Evolutionary conservation across 2,113 vertebrate species (phyloP).

Genomic region (Thymallus thymallus): DNA sequence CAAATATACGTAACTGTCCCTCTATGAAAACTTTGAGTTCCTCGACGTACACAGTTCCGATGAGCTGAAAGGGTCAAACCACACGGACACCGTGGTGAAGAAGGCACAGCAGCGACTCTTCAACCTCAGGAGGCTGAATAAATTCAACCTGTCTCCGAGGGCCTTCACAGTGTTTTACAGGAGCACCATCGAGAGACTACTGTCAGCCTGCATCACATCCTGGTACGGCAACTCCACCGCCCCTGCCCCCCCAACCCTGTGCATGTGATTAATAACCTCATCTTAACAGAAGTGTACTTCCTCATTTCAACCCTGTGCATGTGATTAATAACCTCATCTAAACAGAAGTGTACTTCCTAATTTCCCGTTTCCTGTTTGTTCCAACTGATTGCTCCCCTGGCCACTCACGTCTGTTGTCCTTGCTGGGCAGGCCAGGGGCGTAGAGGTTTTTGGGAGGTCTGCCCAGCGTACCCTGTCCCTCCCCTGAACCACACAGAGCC

Average conservation of each 20-base stretch:
- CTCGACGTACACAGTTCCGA: not conserved
- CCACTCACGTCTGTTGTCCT: constrained; percentile 84
- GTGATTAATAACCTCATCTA: too few species aligned
- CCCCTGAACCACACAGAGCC: constrained; percentile 73
- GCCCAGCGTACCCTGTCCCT: constrained; percentile 77
- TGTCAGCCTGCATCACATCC: too few species aligned
- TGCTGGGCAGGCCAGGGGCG: constrained; percentile 78
- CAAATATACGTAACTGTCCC: not conserved
- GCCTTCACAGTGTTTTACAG: too few species aligned
- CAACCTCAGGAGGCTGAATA: too few species aligned
- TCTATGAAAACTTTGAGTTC: not conserved
- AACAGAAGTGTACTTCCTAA: not conserved
- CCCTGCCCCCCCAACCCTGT: too few species aligned
- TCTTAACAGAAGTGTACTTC: not conserved
- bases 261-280: too few species aligned
- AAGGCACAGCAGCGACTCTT: too few species aligned
- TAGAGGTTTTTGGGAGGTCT: constrained; percentile 86
- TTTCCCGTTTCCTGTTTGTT: not conserved
- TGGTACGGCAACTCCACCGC: too few species aligned
- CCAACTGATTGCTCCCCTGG: not conserved
- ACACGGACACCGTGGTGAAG: too few species aligned
- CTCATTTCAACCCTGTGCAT: not conserved
- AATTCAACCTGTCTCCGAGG: too few species aligned
- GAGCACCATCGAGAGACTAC: too few species aligned
- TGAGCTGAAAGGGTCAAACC: too few species aligned